These are phyloP conservation scores for Erethizon dorsatum DNA, from an alignment of 2,797 vertebrate species.

Conservation along the genomic window DNA sequence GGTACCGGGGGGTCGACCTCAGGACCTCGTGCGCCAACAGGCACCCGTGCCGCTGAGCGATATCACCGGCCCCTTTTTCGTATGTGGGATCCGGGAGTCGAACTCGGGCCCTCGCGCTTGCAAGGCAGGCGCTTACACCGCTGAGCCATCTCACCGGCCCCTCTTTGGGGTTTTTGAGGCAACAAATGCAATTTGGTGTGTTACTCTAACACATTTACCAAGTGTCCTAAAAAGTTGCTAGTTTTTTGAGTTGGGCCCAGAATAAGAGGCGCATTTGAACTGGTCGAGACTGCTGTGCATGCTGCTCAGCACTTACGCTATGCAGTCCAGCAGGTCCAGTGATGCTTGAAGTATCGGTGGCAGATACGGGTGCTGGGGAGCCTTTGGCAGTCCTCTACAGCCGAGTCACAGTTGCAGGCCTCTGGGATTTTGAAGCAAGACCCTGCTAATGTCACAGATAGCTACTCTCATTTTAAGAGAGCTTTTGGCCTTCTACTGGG, in stretches of 20 bases:
- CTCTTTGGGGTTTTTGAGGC: not conserved
- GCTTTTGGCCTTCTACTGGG: not conserved
- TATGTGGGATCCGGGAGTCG: no score
- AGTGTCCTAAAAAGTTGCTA: not conserved
- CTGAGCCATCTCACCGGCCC: no score
- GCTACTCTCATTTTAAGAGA: not conserved
- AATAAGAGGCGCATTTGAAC: not conserved
- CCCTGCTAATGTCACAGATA: not conserved
- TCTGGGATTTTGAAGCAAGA: not conserved
- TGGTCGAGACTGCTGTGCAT: not conserved
- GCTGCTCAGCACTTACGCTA: not conserved
- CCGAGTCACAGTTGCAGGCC: not conserved
- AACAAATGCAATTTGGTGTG: not conserved
- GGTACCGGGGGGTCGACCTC: no score
- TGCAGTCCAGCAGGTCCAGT: not conserved
- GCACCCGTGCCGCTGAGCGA: no score
- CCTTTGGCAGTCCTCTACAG: not conserved
- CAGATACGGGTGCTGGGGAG: not conserved
- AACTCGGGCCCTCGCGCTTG: no score
- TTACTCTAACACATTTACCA: not conserved
- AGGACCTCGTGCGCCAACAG: no score
- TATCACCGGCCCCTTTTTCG: no score
- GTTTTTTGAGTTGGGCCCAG: not conserved
- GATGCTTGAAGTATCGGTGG: not conserved
- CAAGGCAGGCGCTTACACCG: no score